A percentile compares a stretch with the other conserved stretches of the same genome.
These are phyloP conservation scores for Pedionomus torquatus DNA, from an alignment of 2,113 vertebrate genomes.

Conservation along the genomic window DNA sequence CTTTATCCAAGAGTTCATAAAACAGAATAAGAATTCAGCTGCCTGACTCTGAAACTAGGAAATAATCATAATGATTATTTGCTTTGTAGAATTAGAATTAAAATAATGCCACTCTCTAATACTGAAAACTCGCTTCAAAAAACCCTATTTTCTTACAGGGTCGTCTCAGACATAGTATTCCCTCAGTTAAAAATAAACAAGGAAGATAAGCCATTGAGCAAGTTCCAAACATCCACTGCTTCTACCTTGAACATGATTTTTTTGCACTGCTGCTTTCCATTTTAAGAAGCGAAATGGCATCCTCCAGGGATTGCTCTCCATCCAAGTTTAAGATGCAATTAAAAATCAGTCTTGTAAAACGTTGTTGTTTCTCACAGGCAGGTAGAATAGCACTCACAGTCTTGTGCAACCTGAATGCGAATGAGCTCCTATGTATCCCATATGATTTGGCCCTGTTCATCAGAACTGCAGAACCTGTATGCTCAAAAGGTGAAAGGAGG, in stretches of 20 bases:
- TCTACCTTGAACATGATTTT: background rate
- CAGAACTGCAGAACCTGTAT: background rate
- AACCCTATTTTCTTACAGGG: background rate
- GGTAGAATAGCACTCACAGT: background rate
- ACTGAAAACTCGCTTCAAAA: background rate
- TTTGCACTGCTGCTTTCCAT: background rate
- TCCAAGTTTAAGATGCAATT: background rate
- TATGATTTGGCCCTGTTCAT: background rate
- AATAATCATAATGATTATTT: background rate
- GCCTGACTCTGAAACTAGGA: background rate
- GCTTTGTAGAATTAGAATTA: background rate
- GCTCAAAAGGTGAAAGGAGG: background rate
- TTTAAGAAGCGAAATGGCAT: background rate
- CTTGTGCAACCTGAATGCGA: background rate
- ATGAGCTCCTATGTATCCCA: background rate
- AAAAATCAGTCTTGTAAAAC: constrained; percentile 27
- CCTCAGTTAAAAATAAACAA: background rate
- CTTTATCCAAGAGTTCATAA: background rate
- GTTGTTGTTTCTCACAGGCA: background rate
- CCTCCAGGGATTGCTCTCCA: background rate
- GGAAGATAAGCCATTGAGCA: background rate
- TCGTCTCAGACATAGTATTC: background rate
- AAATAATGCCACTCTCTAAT: background rate
- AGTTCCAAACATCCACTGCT: background rate
- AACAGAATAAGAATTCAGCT: background rate